phyloP scores from a whole-genome alignment of 2,888 invertebrate species.

The Drosophila parthenogenetica region DNA sequence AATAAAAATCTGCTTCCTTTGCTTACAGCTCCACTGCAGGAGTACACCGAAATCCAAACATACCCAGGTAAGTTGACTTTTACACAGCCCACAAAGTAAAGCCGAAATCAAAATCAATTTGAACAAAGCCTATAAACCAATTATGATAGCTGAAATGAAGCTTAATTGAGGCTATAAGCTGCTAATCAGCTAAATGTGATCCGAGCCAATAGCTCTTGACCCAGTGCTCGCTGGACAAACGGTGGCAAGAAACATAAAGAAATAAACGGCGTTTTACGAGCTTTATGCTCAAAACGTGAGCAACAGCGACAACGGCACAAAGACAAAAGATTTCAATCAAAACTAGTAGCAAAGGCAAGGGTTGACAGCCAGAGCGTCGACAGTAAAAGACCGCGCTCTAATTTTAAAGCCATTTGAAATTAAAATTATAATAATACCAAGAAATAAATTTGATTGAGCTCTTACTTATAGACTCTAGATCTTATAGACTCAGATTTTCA shows the following conservation, averaged over 20 bases:
- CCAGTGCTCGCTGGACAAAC: conserved; percentile 49
- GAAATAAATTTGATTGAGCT: too few species aligned
- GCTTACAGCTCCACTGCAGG: conserved; percentile 89
- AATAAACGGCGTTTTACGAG: conserved; percentile 63
- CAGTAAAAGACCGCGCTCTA: too few species aligned
- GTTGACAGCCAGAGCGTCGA: too few species aligned
- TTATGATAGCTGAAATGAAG: conserved; percentile 17
- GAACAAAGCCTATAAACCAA: conserved; percentile 19
- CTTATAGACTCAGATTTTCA: too few species aligned
- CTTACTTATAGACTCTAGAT: too few species aligned
- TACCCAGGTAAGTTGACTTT: conserved; percentile 86
- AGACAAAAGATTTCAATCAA: conserved; percentile 75
- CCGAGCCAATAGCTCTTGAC: conserved; percentile 46
- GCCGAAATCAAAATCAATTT: not conserved
- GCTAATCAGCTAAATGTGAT: conserved; percentile 57
- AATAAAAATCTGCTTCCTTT: conserved; percentile 46
- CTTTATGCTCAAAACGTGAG: conserved; percentile 68
- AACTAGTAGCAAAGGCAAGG: conserved; percentile 16
- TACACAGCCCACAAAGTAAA: not conserved
- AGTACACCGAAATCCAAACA: conserved; percentile 88
- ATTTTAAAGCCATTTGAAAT: too few species aligned
- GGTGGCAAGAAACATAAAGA: conserved; percentile 49
- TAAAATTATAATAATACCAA: too few species aligned
- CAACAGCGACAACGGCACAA: conserved; percentile 36
- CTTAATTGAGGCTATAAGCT: conserved; percentile 39